Conservation (phyloP, 2,888 invertebrate species). For the Drosophila diplacantha region DNA sequence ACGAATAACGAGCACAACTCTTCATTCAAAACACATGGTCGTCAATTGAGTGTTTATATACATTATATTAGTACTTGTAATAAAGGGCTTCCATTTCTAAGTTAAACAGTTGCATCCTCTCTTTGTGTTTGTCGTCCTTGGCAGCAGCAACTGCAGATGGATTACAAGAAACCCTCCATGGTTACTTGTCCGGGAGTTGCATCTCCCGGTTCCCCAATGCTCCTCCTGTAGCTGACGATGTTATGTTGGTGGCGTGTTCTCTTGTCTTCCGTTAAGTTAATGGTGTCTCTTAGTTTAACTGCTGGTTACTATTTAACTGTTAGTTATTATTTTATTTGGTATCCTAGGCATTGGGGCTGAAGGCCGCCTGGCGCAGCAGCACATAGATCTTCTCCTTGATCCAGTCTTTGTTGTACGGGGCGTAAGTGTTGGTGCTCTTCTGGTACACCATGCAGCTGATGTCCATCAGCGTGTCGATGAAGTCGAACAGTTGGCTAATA, state of each 20-base stretch:
- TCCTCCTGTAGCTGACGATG: neutral
- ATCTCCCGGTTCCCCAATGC: neutral
- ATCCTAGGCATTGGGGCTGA: conserved; percentile 74
- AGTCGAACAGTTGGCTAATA: conserved; percentile 98
- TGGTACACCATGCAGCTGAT: conserved; percentile 97
- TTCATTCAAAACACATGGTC: conserved; percentile 5
- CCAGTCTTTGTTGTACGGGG: conserved; percentile 99
- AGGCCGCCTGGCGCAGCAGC: conserved; percentile 93
- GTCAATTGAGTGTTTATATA: conserved; percentile 37
- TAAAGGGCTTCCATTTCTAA: conserved; percentile 28
- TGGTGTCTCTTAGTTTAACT: conserved; percentile 9
- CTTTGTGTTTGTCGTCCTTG: conserved; percentile 3
- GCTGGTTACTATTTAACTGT: neutral
- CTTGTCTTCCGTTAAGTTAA: neutral
- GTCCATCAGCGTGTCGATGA: conserved; percentile 97
- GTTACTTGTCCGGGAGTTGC: neutral
- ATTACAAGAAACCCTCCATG: no score
- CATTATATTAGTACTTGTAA: conserved; percentile 43
- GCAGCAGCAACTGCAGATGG: neutral
- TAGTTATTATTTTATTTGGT: conserved; percentile 8
- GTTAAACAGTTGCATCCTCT: conserved; percentile 26
- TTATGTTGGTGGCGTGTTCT: neutral
- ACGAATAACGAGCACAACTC: neutral
- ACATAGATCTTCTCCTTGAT: conserved; percentile 99
- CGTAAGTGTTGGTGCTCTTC: conserved; percentile 96